A percentile compares a stretch with the other conserved stretches of the same genome.
Conservation (phyloP, 2,888 invertebrate genomes). For the Raillietiella orientalis region DNA sequence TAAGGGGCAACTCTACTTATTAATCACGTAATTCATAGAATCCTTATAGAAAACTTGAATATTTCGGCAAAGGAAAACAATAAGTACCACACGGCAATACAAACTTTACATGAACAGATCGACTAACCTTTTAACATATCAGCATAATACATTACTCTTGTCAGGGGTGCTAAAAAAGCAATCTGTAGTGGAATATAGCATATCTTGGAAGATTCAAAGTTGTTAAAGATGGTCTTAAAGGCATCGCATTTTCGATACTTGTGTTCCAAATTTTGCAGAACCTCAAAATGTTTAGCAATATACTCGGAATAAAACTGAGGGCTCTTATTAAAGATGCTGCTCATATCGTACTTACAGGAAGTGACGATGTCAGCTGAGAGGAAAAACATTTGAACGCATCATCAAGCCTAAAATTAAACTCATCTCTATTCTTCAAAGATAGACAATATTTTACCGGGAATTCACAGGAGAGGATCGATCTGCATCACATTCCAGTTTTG, state of each 20-base stretch:
- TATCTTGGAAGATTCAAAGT: constrained; percentile 47
- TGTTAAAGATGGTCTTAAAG: constrained; percentile 32
- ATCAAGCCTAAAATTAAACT: too few relatives aligned
- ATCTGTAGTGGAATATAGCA: constrained; percentile 57
- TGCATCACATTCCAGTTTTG: too few relatives aligned
- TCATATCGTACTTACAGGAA: too few relatives aligned
- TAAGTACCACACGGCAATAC: not conserved
- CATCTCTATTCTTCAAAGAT: too few relatives aligned
- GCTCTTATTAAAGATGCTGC: not conserved
- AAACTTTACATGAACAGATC: constrained; percentile 1
- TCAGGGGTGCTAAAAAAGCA: constrained; percentile 47
- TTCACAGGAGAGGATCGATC: too few relatives aligned
- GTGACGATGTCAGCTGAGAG: too few relatives aligned
- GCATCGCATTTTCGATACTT: constrained; percentile 31
- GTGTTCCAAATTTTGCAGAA: constrained; percentile 43
- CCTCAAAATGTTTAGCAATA: constrained; percentile 33
- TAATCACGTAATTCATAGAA: too few relatives aligned
- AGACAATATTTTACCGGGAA: too few relatives aligned
- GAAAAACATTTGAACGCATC: too few relatives aligned
- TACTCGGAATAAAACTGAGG: constrained; percentile 13
- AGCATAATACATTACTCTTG: constrained; percentile 51
- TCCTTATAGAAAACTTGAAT: too few relatives aligned
- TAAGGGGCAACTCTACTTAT: too few relatives aligned
- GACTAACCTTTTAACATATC: constrained; percentile 35
- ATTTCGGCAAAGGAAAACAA: not conserved